Conservation (phyloP, 2,113 vertebrate species). For the Oryzias melastigma region DNA sequence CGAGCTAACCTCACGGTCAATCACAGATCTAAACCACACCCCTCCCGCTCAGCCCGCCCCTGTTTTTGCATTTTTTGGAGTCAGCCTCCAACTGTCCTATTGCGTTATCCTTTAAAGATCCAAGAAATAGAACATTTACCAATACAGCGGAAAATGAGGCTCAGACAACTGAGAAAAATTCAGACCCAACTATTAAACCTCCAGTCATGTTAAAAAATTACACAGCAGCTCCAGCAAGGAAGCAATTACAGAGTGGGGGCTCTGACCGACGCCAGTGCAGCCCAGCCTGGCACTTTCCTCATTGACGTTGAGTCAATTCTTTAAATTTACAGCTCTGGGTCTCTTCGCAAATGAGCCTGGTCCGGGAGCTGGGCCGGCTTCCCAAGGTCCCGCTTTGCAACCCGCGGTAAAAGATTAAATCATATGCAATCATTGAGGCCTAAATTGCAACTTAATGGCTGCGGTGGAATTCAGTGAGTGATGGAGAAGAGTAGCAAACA, state of each 20-base stretch:
- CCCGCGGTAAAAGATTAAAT: slow-evolving; percentile 45
- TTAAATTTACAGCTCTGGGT: slow-evolving; percentile 49
- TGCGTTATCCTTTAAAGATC: slow-evolving; percentile 9
- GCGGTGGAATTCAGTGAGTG: slow-evolving; percentile 22
- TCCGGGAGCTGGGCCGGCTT: slow-evolving; percentile 29
- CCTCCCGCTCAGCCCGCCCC: too few species aligned
- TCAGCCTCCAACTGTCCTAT: too few species aligned
- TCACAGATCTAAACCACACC: too few species aligned
- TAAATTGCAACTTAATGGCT: slow-evolving; percentile 46
- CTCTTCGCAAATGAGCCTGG: slow-evolving; percentile 43
- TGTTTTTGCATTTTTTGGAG: too few species aligned
- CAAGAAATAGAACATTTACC: slow-evolving; percentile 22
- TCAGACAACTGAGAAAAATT: slow-evolving; percentile 37
- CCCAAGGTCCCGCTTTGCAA: slow-evolving; percentile 10
- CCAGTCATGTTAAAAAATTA: slow-evolving; percentile 60
- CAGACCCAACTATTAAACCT: slow-evolving; percentile 58
- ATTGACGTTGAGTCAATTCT: slow-evolving; percentile 47
- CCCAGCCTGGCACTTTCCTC: slow-evolving; percentile 48
- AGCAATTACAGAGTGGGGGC: slow-evolving; percentile 72
- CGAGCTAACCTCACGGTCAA: too few species aligned
- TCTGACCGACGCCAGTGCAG: slow-evolving; percentile 49
- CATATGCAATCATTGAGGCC: slow-evolving; percentile 55
- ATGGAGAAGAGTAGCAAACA: slow-evolving; percentile 29
- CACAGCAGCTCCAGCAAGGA: slow-evolving; percentile 60
- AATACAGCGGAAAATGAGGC: slow-evolving; percentile 26